Conservation (phyloP, 2,113 vertebrate species). For the Erpornis zantholeuca region DNA sequence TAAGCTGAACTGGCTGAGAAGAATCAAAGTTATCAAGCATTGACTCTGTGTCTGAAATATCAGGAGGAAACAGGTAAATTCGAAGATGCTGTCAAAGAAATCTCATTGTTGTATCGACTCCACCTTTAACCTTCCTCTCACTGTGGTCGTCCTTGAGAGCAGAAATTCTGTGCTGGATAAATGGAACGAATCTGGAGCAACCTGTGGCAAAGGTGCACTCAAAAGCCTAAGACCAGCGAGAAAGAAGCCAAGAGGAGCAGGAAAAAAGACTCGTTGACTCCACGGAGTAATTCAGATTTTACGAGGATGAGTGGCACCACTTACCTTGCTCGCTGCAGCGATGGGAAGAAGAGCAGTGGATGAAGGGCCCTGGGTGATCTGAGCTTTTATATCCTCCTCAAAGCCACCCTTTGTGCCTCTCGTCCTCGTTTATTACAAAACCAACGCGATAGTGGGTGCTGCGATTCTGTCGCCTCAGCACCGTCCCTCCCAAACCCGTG, state of each 20-base stretch:
- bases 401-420: not conserved
- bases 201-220: not conserved
- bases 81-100: not conserved
- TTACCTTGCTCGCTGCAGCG: not conserved
- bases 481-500: not conserved
- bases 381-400: not conserved
- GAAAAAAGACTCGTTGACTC: fast-evolving
- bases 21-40: too few relatives aligned
- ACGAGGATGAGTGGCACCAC: fast-evolving
- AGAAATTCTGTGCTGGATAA: not conserved
- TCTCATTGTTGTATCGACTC: not conserved
- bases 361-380: not conserved
- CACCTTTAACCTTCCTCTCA: not conserved
- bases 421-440: not conserved
- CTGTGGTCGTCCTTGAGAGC: fast-evolving
- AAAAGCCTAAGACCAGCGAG: fast-evolving
- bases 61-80: not conserved
- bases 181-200: not conserved
- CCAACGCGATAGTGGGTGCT: not conserved
- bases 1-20: fast-evolving
- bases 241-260: not conserved
- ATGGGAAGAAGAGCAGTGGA: not conserved
- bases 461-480: not conserved
- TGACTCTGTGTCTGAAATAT: not conserved
- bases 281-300: fast-evolving